Percentiles rank a stretch among this genome's conserved stretches.
These are phyloP conservation scores for Eurystomus gularis DNA, from an alignment of 2,113 vertebrate genomes.

Conservation along the genomic window DNA sequence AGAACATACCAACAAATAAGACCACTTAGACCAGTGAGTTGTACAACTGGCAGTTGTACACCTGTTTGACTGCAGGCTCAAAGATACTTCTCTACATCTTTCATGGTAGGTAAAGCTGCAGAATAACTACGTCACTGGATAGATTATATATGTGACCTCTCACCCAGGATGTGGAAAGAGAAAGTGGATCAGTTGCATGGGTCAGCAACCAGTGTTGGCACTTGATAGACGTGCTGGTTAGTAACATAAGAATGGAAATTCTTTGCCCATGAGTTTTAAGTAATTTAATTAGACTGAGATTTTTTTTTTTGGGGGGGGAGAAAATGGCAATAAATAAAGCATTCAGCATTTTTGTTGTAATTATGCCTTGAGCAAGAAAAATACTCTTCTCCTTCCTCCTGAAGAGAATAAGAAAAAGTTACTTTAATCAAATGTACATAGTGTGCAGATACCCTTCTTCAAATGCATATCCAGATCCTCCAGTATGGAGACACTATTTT, in stretches of 20 bases:
- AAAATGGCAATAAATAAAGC: not conserved
- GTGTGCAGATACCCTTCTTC: not conserved
- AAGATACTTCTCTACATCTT: not conserved
- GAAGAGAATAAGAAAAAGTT: not conserved
- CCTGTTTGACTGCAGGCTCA: not conserved
- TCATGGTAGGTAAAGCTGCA: too few species aligned
- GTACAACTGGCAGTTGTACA: not conserved
- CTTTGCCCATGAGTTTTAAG: not conserved
- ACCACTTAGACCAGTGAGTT: not conserved
- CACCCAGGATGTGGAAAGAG: not conserved
- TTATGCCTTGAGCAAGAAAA: not conserved
- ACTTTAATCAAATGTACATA: not conserved
- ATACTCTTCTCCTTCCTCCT: not conserved
- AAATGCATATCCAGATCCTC: not conserved
- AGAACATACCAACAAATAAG: not conserved
- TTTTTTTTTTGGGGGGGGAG: not conserved
- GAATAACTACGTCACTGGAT: not conserved
- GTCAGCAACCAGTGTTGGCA: not conserved
- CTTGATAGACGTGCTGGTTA: not conserved
- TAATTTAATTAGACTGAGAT: not conserved
- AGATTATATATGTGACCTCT: not conserved
- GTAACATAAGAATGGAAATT: not conserved
- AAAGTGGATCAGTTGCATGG: not conserved
- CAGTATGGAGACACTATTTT: not conserved
- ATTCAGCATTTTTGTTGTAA: not conserved